These are phyloP conservation scores for Cryptoprocta ferox DNA, from an alignment of 2,797 vertebrate genomes.

Conservation along the genomic window DNA sequence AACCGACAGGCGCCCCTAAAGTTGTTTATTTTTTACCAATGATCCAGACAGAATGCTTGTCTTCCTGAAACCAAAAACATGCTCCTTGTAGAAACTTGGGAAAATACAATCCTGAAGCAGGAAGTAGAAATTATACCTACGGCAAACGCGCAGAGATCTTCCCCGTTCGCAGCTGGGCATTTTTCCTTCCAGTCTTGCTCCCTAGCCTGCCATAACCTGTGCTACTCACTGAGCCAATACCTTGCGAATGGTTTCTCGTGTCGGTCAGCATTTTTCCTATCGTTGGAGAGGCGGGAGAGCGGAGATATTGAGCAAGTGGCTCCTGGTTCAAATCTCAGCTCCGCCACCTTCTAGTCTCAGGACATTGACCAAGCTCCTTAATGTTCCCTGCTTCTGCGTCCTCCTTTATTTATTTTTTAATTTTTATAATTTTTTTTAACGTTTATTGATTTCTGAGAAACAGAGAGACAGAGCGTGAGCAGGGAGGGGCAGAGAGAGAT, in stretches of 20 bases:
- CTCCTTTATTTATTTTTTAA: too few species aligned
- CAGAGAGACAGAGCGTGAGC: too few species aligned
- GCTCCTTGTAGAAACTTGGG: not conserved
- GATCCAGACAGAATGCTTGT: not conserved
- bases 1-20: too few species aligned
- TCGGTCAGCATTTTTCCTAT: not conserved
- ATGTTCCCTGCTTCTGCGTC: not conserved
- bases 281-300: not conserved
- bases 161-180: accelerated
- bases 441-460: too few species aligned
- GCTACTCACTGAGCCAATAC: not conserved
- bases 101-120: not conserved
- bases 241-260: not conserved
- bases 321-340: not conserved
- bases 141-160: not conserved
- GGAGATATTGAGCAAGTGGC: not conserved
- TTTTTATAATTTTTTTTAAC: too few species aligned
- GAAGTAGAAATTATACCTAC: not conserved
- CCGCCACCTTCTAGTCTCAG: not conserved
- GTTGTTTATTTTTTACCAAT: not conserved
- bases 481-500: too few species aligned
- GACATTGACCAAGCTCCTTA: not conserved
- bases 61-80: not conserved
- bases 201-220: not conserved
- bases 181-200: not conserved